A percentile compares a stretch with the other conserved stretches of the same genome.
These are phyloP conservation scores for Synanceia verrucosa DNA, from an alignment of 2,797 vertebrate genomes.

Conservation along the genomic window DNA sequence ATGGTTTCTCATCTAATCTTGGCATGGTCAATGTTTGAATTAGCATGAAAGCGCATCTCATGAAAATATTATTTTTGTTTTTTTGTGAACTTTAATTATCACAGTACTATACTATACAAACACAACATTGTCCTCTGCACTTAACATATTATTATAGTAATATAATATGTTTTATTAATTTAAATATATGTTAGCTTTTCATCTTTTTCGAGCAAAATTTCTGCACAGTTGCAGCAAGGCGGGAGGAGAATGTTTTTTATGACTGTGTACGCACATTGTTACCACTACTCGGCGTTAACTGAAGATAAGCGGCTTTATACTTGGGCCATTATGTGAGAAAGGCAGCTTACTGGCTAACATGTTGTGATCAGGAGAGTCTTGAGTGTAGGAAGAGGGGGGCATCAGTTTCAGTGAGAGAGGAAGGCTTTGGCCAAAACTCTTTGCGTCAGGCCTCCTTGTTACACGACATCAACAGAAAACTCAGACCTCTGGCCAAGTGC, in stretches of 20 bases:
- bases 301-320: slow-evolving; percentile 34
- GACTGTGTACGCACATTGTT: background rate
- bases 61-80: too few relatives aligned
- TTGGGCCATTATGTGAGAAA: slow-evolving; percentile 14
- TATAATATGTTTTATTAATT: too few relatives aligned
- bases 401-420: slow-evolving; percentile 34
- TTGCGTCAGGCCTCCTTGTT: slow-evolving; percentile 68
- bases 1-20: background rate
- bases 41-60: background rate
- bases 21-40: background rate
- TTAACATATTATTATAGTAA: too few relatives aligned
- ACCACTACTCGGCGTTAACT: background rate
- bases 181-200: too few relatives aligned
- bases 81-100: too few relatives aligned
- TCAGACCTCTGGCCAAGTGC: slow-evolving; percentile 67
- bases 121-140: too few relatives aligned
- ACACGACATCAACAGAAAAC: slow-evolving; percentile 69
- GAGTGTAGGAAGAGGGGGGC: slow-evolving; percentile 7
- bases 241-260: background rate
- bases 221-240: background rate
- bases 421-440: slow-evolving; percentile 53
- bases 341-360: slow-evolving; percentile 40
- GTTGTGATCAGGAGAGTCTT: slow-evolving; percentile 21
- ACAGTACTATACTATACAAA: too few relatives aligned
- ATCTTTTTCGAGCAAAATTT: too few relatives aligned